Evolutionary conservation across 2,797 vertebrate genomes (phyloP), one percentile per base, ranked within the genome.

Genomic region (Neomorphus geoffroyi): DNA sequence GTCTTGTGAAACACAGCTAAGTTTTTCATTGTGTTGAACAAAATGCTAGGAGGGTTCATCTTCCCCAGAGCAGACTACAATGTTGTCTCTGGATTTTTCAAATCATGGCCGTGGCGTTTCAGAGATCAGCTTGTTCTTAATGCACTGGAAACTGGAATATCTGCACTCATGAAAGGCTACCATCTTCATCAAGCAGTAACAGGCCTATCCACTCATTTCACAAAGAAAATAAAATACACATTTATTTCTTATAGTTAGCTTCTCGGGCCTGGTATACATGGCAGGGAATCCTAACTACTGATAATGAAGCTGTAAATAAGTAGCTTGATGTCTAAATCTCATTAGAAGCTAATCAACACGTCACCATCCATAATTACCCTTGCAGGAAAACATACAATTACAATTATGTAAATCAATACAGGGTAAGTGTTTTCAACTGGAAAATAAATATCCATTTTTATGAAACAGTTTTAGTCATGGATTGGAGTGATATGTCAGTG

Each of bases 391-490:
- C 57, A 64, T 33, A 83, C 0, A 0, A 79, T 66, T 92, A 72
- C 21, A 74, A 62, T 85, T 87, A 81, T 4, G 13, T 60, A 41
- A 93, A 94, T 89, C 70, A 80, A 86, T 85, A 83, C 10, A 86
- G 24, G 3, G 19, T 57, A 80, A 94, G 33, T 46, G 21, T 54
- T 61, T 91, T 85, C 54, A 80, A 70, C 41, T 54, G 46, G 46
- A 77, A 95, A 92, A 91, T 74, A 73, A 65, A 66, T 65, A 92
- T 7, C 39, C 23, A 70, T 58, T 89, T 92, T 90, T 66, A 86
- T 39, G 24, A 90, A 90, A 84, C 56, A 15, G 11, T 80, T 93
- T 73, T 62, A 95, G 17, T 43, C 60, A 45, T 27, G 54, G 27
- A 65, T 28, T 93, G 9, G 5, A 80, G 46, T 74, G 19, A 73